These are phyloP conservation scores for Zygogramma bicolorata DNA, from an alignment of 2,888 invertebrate genomes.

Conservation along the genomic window DNA sequence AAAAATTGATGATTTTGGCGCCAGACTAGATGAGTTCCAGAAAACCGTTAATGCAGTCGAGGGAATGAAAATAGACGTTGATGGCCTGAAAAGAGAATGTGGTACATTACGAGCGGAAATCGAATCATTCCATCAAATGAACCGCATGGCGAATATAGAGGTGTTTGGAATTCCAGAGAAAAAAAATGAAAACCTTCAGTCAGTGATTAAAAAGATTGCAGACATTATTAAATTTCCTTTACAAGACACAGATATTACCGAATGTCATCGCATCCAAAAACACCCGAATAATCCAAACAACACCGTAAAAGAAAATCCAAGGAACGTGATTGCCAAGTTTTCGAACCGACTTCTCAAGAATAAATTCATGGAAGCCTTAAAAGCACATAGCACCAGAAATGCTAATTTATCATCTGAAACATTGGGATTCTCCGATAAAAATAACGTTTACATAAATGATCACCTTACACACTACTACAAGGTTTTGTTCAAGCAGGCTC, in stretches of 20 bases:
- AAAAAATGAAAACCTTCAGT: slow-evolving; percentile 7
- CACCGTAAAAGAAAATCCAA: background rate
- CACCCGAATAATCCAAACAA: too few relatives aligned
- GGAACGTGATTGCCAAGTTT: too few relatives aligned
- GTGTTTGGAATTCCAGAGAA: slow-evolving; percentile 13
- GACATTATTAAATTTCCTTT: background rate
- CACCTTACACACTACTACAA: background rate
- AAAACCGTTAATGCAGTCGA: slow-evolving; percentile 1
- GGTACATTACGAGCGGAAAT: slow-evolving; percentile 1
- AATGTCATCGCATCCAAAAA: background rate
- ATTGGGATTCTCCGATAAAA: background rate
- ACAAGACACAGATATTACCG: background rate
- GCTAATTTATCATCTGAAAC: background rate
- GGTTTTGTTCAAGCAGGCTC: background rate
- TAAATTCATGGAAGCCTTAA: background rate
- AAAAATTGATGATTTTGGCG: slow-evolving; percentile 18
- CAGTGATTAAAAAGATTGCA: slow-evolving; percentile 1
- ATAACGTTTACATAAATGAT: background rate
- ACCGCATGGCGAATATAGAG: slow-evolving; percentile 6
- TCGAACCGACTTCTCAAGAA: background rate
- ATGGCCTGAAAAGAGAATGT: slow-evolving; percentile 5
- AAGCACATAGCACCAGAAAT: slow-evolving; percentile 1
- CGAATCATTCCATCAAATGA: slow-evolving; percentile 12
- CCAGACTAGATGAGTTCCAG: slow-evolving; percentile 7
- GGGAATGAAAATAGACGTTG: slow-evolving; percentile 6